Base-by-base conservation (phyloP, 2,888 invertebrate genomes). In the Sepiola atlantica region DNA sequence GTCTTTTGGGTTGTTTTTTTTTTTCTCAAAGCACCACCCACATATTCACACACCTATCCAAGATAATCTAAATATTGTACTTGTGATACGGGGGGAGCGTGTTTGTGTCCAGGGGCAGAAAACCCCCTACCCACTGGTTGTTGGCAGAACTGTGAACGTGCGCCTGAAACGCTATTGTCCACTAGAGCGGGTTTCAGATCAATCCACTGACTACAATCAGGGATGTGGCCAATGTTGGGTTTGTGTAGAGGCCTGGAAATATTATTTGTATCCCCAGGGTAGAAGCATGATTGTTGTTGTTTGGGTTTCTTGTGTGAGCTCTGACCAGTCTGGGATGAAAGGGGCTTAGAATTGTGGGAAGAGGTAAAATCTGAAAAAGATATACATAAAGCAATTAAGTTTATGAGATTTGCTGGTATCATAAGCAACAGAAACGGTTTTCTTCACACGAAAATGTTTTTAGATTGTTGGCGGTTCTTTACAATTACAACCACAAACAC, bases 151-250 rank as follows among this genome's bases (percentile, higher is more conserved):
- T 77, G 77, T 77, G 77, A 32, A 77, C 77, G 77, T 32, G n/a
- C n/a, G 77, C 77, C 77, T 77, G 77, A 77, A 77, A 77, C 77
- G n/a, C 16, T 77, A n/a, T 77, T 77, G 77, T 77, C 77, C 77
- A 77, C 77, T 32, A 77, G n/a, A 77, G 77, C 77, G n/a, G 77
- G 77, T 77, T 77, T 77, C 77, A 77, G 21, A n/a, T 77, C 77
- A n/a, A 77, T 77, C 77, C 77, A 77, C 77, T 77, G 77, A 77
- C 77, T 77, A 77, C 77, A 77, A 77, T 77, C 77, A 77, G 77
- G 77, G 77, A 77, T 77, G 18, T 77, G 77, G 77, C 77, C 77
- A 77, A 77, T 77, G 77, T 77, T 77, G 77, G 77, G 77, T 77
- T 77, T 77, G 77, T 77, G 77, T 77, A 77, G 77, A 77, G 77